A percentile compares a stretch with the other conserved stretches of the same genome.
phyloP scores from a whole-genome alignment of 2,888 invertebrate genomes.

The Philereme transversata region DNA sequence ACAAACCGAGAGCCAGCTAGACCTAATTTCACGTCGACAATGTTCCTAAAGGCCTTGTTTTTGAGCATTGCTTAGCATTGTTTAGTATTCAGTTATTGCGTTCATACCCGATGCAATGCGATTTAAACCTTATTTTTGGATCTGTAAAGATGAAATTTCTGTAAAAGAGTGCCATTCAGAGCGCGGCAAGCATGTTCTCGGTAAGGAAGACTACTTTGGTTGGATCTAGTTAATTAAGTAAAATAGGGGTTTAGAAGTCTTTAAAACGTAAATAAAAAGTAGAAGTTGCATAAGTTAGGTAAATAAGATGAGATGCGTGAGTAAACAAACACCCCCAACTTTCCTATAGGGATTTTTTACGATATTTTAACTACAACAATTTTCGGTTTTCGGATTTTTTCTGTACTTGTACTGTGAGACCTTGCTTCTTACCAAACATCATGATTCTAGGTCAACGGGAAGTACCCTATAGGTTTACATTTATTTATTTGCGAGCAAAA shows the following conservation, averaged over 20 bases:
- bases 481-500: no score
- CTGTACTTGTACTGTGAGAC: no score
- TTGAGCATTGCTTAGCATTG: slow-evolving; percentile 52
- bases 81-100: slow-evolving; percentile 50
- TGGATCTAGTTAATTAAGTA: slow-evolving; percentile 40
- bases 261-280: background rate
- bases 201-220: slow-evolving; percentile 57
- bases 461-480: no score
- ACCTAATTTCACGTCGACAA: slow-evolving; percentile 51
- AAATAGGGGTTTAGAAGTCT: slow-evolving; percentile 31
- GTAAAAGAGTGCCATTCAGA: slow-evolving; percentile 48
- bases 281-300: no score
- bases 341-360: no score
- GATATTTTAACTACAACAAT: no score
- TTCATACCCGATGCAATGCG: slow-evolving; percentile 39
- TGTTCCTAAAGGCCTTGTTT: slow-evolving; percentile 55
- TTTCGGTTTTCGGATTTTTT: no score
- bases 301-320: no score
- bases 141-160: slow-evolving; percentile 35
- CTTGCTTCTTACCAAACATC: no score
- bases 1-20: slow-evolving; percentile 50
- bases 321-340: no score
- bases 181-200: slow-evolving; percentile 49
- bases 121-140: slow-evolving; percentile 34
- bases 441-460: no score